Base-by-base conservation (phyloP, 2,888 invertebrate genomes). In the Tenthredo distinguenda region DNA sequence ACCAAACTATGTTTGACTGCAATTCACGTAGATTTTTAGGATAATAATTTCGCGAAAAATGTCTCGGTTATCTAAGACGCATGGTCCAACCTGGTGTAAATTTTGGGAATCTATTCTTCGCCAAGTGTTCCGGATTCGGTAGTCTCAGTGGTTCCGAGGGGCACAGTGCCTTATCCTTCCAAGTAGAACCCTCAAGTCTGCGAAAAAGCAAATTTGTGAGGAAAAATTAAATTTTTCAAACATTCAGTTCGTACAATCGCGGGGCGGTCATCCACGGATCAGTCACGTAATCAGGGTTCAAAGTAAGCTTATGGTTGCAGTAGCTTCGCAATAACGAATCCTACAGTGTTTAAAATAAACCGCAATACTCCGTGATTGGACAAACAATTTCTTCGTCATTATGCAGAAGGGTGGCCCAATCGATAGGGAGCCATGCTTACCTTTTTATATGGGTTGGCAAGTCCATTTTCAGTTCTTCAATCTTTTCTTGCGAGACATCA, bases 101-200 rank as follows among this genome's bases (percentile, higher is more conserved):
- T 86, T 93, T 90, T 1, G 92, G 88, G 87, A 92, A 93, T 86
- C 94, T 91, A 85, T 94, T 93, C 88, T 94, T 94, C 0, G 86
- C 86, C 34, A 88, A 84, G 2, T 77, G 71, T 34, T 31, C 31
- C 15, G 71, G 18, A 77, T 85, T 86, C 15, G 74, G 84, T 37
- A 83, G 43, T 18, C 86, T 81, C 2, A 87, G n/a, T 5, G 91
- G 71, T 71, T 71, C 34, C 34, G 12, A 31, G 1, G 71, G 89
- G 65, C 91, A 91, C 87, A 94, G 92, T 0, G 93, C 93, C 85
- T 92, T 90, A 86, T 94, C 93, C 86, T 94, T 93, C 94, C 94
- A 94, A 10, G 90, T 89, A 2, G 91, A 92, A 18, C 93, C 91
- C 9, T 91, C 87, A 76, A 94, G 87, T 82, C 91, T 91, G 58